Base-by-base conservation (phyloP, 2,113 vertebrate genomes). In the Grantiella picta region DNA sequence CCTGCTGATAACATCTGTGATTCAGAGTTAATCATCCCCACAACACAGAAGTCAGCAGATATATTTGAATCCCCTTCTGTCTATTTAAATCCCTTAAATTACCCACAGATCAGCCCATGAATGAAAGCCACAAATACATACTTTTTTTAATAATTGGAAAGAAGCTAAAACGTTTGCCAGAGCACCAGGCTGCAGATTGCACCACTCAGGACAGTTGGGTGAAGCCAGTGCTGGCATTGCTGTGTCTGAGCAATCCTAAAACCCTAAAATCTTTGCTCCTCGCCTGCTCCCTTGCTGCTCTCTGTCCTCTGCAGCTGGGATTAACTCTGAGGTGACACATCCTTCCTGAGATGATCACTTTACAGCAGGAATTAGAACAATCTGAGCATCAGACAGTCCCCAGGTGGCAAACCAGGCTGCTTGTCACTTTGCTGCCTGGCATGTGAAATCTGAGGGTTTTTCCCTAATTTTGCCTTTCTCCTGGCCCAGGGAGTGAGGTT, bases 221-320 rank as follows among this genome's bases (percentile, higher is more conserved):
- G 33, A 44, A 78, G 25, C 1, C 1, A 47, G 29, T 25, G 61
- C 70, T 90, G 84, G 7, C 47, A 25, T 15, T 2, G 9, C 53
- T 0, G 0, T 4, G 7, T 23, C 59, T 0, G 0, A 70, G 35
- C 0, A 1, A 80, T 14, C 29, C 60, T 18, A 68, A 54, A 77
- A 16, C 22, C 54, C 36, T 5, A 12, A 42, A 8, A 0, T 27
- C 47, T 86, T 31, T 50, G 27, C 18, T 69, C 11, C n/a, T 27
- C 0, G 0, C n/a, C 54, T 28, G 10, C 40, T 40, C 24, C 69
- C 23, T 57, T 18, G 15, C 44, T 91, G 44, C 24, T 78, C 27
- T 33, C 38, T 59, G 35, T 24, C 18, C 27, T 86, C 49, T 2
- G 0, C 3, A 23, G 49, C 45, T 33, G 40, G 33, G 31, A 29